These are phyloP conservation scores for Epinotia ramella DNA, from an alignment of 2,888 invertebrate species.

Conservation along the genomic window DNA sequence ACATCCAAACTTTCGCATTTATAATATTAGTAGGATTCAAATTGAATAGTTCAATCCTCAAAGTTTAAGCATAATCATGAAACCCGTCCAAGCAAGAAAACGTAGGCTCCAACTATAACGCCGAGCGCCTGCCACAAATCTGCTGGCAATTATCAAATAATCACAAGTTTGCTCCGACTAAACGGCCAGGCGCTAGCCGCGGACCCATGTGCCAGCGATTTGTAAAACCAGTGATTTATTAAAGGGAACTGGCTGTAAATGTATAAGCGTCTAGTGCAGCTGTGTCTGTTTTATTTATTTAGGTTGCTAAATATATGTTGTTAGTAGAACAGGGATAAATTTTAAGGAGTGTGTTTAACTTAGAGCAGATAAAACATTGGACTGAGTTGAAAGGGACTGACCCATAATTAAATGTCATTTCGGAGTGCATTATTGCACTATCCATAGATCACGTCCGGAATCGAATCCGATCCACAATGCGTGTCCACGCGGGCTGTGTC, in stretches of 20 bases:
- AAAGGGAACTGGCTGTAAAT: slow-evolving; percentile 40
- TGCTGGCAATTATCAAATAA: slow-evolving; percentile 52
- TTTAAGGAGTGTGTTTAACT: neutral
- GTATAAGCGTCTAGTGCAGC: slow-evolving; percentile 34
- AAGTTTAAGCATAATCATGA: neutral
- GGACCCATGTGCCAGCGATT: slow-evolving; percentile 41
- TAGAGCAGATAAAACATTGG: neutral
- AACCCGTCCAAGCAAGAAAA: slow-evolving; percentile 31
- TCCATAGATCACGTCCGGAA: slow-evolving; percentile 23
- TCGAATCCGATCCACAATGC: slow-evolving; percentile 34
- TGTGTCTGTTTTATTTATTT: slow-evolving; percentile 38
- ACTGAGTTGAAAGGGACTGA: neutral
- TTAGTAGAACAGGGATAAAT: neutral
- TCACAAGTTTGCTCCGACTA: slow-evolving; percentile 59
- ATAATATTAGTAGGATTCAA: neutral
- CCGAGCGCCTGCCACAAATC: slow-evolving; percentile 44
- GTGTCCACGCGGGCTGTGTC: slow-evolving; percentile 13
- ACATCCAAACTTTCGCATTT: neutral
- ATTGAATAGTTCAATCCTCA: neutral
- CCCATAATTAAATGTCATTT: neutral
- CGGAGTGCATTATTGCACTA: slow-evolving; percentile 13
- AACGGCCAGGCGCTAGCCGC: slow-evolving; percentile 57
- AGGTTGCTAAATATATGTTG: slow-evolving; percentile 27
- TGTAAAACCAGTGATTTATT: slow-evolving; percentile 45
- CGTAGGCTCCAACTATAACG: slow-evolving; percentile 22